Base-by-base conservation (phyloP, 2,888 invertebrate species). In the Cybosia mesomella region DNA sequence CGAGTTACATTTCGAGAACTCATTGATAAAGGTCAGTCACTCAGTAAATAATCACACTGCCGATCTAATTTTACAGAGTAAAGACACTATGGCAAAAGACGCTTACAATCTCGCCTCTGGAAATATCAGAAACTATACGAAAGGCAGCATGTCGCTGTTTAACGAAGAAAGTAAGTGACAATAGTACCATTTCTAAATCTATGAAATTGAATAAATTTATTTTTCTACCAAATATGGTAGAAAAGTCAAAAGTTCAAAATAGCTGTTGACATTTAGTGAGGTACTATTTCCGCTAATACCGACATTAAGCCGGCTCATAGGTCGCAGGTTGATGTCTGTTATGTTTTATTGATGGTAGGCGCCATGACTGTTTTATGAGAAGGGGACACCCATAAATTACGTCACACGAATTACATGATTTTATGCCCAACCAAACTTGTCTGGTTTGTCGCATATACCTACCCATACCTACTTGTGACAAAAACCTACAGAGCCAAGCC, bases 181-280 rank as follows among this genome's bases (percentile, higher is more conserved):
- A 49, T 5, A 49, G 43, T 43, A 18, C 0, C 18, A 43, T 43
- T 34, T 34, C 8, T 34, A 34, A 34, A 34, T 34, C 5, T 13
- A 28, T 32, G 8, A 57, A 28, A 28, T 0, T 9, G 1, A 57
- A 57, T 2, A 57, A 22, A 1, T n/a, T 9, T 9, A 32, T 18
- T 58, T 58, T 28, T 28, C 24, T 58, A 22, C 8, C 36, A 22
- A 39, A 22, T 59, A 28, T 43, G 49, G n/a, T 58, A 34, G 28
- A 58, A 59, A 54, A 28, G 58, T 63, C 53, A 67, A 71, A 71
- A 63, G 75, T 70, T 69, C 70, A 76, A 3, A 9, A 58, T 15
- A 22, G 28, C 64, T 39, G 60, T 63, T 78, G 74, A 71, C 76
- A 77, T 75, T 74, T 68, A 1, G 58, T 39, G 36, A 21, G 28